A percentile compares a stretch with the other conserved stretches of the same genome.
These are phyloP conservation scores for Tanypteryx hageni DNA, from an alignment of 2,888 invertebrate genomes.

Conservation along the genomic window DNA sequence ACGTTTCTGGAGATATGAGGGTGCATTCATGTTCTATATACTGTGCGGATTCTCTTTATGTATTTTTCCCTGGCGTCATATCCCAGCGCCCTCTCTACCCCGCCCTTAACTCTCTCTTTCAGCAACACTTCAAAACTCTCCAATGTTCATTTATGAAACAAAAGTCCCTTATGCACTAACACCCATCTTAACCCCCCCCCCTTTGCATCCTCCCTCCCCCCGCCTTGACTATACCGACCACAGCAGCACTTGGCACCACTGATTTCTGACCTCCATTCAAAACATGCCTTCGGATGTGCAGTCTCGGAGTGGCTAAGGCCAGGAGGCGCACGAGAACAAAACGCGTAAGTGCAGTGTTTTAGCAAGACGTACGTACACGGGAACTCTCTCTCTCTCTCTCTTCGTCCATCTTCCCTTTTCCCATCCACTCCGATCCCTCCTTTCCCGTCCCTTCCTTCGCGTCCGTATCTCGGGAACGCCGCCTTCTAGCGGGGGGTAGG, in stretches of 20 bases:
- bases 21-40: no score
- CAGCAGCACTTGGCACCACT: neutral
- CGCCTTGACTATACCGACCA: neutral
- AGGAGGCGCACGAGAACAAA: neutral
- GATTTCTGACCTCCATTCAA: neutral
- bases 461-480: neutral
- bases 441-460: neutral
- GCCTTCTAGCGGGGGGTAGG: neutral
- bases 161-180: no score
- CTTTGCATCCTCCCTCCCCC: no score
- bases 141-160: no score
- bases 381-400: neutral
- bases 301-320: neutral
- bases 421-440: neutral
- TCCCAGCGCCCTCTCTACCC: no score
- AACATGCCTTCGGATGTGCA: slow-evolving; percentile 16
- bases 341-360: neutral
- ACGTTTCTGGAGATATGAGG: no score
- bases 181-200: no score
- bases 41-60: no score
- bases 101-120: no score
- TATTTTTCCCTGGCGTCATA: no score
- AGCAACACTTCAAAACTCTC: no score
- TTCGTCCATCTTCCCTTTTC: neutral
- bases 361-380: neutral